Conservation (phyloP, 2,113 vertebrate genomes). For the Toxostoma redivivum region DNA sequence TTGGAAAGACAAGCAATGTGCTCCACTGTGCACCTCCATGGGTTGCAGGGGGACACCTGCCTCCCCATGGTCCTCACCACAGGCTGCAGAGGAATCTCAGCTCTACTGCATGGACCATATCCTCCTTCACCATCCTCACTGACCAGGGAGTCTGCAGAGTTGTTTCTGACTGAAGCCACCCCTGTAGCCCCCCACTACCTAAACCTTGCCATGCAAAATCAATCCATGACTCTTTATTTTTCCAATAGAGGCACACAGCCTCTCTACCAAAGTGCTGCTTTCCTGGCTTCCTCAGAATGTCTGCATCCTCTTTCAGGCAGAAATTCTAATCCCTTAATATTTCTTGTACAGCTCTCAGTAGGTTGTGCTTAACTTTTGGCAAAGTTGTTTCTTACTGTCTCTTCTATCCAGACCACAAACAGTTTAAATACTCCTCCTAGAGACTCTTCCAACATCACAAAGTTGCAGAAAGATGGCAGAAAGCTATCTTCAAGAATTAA, state of each 20-base stretch:
- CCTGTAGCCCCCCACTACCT: background rate
- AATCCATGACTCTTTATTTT: background rate
- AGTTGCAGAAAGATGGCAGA: background rate
- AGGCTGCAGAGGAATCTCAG: background rate
- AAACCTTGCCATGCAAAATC: background rate
- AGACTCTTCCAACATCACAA: background rate
- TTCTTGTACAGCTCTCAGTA: background rate
- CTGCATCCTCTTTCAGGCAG: background rate
- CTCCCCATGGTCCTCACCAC: background rate
- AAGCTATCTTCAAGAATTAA: background rate
- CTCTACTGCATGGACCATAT: background rate
- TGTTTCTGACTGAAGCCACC: background rate
- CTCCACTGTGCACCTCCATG: rapidly evolving
- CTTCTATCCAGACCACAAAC: background rate
- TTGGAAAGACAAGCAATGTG: background rate
- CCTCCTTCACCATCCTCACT: background rate
- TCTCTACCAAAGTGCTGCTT: background rate
- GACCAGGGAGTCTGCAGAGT: background rate
- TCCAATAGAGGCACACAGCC: background rate
- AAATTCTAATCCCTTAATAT: background rate
- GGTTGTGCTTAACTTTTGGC: background rate
- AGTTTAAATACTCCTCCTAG: background rate
- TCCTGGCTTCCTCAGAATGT: background rate
- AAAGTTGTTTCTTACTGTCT: background rate
- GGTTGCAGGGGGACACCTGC: background rate